Conservation (phyloP, 2,797 vertebrate genomes). For the Dromococcyx pavoninus region DNA sequence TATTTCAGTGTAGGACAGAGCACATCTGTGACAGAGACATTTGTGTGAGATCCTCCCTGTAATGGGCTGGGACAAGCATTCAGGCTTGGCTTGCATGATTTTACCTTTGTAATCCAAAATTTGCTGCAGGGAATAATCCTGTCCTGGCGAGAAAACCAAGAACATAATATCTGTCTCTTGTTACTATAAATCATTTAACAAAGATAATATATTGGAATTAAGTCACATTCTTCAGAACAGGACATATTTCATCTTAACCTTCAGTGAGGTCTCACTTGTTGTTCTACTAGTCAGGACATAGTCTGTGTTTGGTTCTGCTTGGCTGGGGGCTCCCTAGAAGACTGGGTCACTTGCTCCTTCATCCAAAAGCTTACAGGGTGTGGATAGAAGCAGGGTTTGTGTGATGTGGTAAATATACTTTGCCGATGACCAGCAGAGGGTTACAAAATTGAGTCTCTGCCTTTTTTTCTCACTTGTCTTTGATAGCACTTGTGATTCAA, state of each 20-base stretch:
- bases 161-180: neutral
- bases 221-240: neutral
- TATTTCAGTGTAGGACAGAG: neutral
- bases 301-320: neutral
- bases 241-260: neutral
- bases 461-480: neutral
- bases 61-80: neutral
- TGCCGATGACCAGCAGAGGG: neutral
- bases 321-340: neutral
- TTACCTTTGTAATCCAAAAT: neutral
- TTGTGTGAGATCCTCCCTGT: neutral
- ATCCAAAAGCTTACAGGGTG: neutral
- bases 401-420: neutral
- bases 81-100: neutral
- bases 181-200: conserved; percentile 27
- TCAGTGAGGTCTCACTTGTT: neutral
- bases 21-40: neutral
- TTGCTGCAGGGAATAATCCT: conserved; percentile 21
- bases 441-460: neutral
- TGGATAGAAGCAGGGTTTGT: neutral
- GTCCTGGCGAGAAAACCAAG: neutral
- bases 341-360: neutral
- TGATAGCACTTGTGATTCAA: neutral
- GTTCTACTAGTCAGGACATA: accelerated
- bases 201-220: neutral